Percentiles rank a stretch among this genome's conserved stretches.
phyloP scores from a whole-genome alignment of 2,113 vertebrate genomes.

The Cyprinus carpio region DNA sequence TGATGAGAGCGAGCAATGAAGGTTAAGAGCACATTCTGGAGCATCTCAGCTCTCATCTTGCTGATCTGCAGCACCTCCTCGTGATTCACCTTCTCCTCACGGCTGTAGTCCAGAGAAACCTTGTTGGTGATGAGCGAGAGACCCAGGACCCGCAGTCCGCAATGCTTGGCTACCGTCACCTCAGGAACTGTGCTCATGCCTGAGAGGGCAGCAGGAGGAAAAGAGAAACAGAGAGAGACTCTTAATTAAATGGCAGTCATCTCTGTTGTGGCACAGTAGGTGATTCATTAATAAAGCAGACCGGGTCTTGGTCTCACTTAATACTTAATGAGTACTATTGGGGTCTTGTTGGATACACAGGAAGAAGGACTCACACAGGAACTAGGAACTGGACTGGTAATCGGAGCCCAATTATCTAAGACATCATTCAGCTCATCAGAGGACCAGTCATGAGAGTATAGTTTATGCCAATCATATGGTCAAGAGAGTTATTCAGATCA shows the following conservation, averaged over 20 bases:
- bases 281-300: conserved; percentile 48
- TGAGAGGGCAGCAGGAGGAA: conserved; percentile 39
- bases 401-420: conserved; percentile 15
- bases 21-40: conserved; percentile 66
- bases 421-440: conserved; percentile 8
- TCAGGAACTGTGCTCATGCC: conserved; percentile 77
- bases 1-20: conserved; percentile 68
- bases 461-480: conserved; percentile 30
- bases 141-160: conserved; percentile 71
- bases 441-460: not conserved
- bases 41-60: conserved; percentile 69
- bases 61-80: conserved; percentile 72
- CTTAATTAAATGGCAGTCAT: conserved; percentile 49
- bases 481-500: conserved; percentile 19
- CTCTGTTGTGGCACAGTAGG: conserved; percentile 32
- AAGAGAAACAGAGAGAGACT: not conserved
- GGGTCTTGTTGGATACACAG: conserved; percentile 6
- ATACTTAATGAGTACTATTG: conserved; percentile 43
- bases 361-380: not conserved
- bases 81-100: conserved; percentile 72
- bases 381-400: not conserved
- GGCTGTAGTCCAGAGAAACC: conserved; percentile 73
- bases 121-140: conserved; percentile 77
- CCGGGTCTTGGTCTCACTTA: conserved; percentile 25
- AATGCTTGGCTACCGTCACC: conserved; percentile 74